These are phyloP conservation scores for Leptarthrus brevirostris DNA, from an alignment of 2,888 invertebrate genomes.

Conservation along the genomic window DNA sequence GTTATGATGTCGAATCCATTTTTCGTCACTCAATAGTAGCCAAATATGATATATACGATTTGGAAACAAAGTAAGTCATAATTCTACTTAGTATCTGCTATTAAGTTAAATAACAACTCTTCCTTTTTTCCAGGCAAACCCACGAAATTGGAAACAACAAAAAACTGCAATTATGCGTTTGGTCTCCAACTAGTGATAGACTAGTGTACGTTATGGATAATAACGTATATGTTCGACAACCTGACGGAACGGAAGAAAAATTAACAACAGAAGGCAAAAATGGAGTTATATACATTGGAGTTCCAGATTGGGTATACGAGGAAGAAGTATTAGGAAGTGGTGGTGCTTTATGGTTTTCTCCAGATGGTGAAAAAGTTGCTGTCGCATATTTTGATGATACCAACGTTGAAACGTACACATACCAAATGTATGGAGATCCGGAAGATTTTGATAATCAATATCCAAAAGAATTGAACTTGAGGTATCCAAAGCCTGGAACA, in stretches of 20 bases:
- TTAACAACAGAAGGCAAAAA: constrained; percentile 74
- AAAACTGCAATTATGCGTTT: constrained; percentile 74
- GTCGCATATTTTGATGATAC: constrained; percentile 80
- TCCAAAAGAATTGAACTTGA: constrained; percentile 74
- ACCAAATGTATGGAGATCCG: constrained; percentile 75
- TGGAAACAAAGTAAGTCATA: constrained; percentile 68
- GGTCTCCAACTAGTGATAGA: constrained; percentile 69
- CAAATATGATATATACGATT: constrained; percentile 73
- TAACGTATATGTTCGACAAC: constrained; percentile 71
- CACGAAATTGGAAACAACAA: constrained; percentile 69
- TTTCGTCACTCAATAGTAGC: constrained; percentile 76
- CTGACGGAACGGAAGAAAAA: constrained; percentile 62
- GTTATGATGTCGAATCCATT: constrained; percentile 60
- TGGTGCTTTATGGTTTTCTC: constrained; percentile 84
- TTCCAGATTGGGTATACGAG: constrained; percentile 95
- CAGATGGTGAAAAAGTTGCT: constrained; percentile 75
- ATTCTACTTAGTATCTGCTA: neutral
- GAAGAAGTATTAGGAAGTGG: constrained; percentile 82
- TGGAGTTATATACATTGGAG: constrained; percentile 81
- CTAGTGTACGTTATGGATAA: constrained; percentile 76
- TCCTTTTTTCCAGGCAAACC: constrained; percentile 64
- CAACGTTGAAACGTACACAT: constrained; percentile 73
- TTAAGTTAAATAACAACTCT: constrained; percentile 21
- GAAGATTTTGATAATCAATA: constrained; percentile 73
- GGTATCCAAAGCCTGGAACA: constrained; percentile 84